Percentiles rank a stretch among this genome's conserved stretches.
These are phyloP conservation scores for Oligia strigilis DNA, from an alignment of 2,888 invertebrate species.

Conservation along the genomic window DNA sequence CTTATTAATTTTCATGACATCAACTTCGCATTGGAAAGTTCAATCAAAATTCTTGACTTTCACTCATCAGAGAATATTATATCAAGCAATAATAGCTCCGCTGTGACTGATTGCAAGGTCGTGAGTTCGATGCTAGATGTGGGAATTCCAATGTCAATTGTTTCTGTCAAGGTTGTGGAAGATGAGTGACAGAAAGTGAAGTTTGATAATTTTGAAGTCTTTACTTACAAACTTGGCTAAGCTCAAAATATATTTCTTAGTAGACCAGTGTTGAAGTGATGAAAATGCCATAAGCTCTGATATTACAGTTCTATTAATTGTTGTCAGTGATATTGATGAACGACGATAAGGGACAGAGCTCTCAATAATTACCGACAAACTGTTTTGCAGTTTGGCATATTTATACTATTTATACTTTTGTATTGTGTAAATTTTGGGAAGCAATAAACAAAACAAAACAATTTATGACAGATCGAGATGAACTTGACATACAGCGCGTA, in stretches of 20 bases:
- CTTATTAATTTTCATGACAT: conserved; percentile 65
- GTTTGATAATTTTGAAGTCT: not conserved
- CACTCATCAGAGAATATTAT: conserved; percentile 55
- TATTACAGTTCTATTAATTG: not conserved
- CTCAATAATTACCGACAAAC: not conserved
- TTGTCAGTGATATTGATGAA: not conserved
- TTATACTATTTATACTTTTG: not conserved
- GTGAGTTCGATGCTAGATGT: conserved; percentile 15
- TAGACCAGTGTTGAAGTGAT: not conserved
- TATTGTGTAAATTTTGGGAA: not conserved
- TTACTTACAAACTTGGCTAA: not conserved
- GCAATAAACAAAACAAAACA: not conserved
- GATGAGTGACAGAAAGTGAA: not conserved
- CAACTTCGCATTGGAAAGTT: conserved; percentile 59
- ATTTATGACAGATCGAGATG: not conserved
- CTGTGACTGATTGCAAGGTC: conserved; percentile 38
- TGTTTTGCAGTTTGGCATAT: not conserved
- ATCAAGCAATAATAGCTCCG: conserved; percentile 17
- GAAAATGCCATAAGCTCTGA: not conserved
- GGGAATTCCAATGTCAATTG: conserved; percentile 30
- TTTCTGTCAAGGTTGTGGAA: conserved; percentile 13
- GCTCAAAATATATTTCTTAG: not conserved
- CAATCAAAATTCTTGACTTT: conserved; percentile 63
- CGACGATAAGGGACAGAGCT: not conserved
- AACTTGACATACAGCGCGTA: no score